Percentiles rank a stretch among this genome's conserved stretches.
Evolutionary conservation across 2,797 vertebrate genomes (phyloP).

Genomic region (Neosalanx taihuensis): DNA sequence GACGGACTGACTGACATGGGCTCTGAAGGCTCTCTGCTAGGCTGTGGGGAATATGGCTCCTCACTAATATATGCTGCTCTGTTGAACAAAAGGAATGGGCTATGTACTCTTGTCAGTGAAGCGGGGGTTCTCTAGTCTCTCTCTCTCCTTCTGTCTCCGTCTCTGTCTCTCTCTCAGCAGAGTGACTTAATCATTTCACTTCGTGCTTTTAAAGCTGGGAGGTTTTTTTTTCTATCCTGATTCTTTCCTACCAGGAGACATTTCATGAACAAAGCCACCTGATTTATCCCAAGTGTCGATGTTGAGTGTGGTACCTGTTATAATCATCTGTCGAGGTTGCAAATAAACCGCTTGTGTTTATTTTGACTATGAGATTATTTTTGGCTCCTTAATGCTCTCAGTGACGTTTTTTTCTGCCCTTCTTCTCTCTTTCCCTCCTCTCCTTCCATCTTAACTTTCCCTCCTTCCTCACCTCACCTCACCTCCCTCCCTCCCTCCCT

Average conservation of each 20-base stretch:
- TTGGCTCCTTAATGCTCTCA: too few species aligned
- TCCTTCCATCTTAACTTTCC: neutral
- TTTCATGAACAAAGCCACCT: conserved; percentile 35
- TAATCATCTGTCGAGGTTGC: conserved; percentile 23
- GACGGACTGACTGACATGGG: conserved; percentile 13
- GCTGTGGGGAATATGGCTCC: conserved; percentile 40
- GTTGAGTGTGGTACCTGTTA: conserved; percentile 9
- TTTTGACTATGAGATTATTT: too few species aligned
- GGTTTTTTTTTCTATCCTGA: neutral
- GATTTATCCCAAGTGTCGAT: conserved; percentile 46
- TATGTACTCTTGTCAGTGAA: conserved; percentile 42
- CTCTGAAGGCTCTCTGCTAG: conserved; percentile 52
- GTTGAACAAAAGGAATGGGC: conserved; percentile 62
- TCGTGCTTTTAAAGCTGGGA: conserved; percentile 20
- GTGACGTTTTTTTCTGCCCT: neutral
- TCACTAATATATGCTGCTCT: conserved; percentile 51
- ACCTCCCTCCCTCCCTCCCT: conserved; percentile 24
- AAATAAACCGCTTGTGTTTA: conserved; percentile 7
- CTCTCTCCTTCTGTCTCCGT: conserved; percentile 25
- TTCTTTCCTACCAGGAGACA: conserved; percentile 30
- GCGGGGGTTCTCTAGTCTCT: conserved; percentile 14
- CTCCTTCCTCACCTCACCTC: neutral
- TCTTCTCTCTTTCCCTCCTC: neutral
- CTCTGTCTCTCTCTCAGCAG: conserved; percentile 29
- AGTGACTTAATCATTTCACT: conserved; percentile 57